These are phyloP conservation scores for Macrotis lagotis DNA, from an alignment of 2,113 vertebrate genomes.

Conservation along the genomic window DNA sequence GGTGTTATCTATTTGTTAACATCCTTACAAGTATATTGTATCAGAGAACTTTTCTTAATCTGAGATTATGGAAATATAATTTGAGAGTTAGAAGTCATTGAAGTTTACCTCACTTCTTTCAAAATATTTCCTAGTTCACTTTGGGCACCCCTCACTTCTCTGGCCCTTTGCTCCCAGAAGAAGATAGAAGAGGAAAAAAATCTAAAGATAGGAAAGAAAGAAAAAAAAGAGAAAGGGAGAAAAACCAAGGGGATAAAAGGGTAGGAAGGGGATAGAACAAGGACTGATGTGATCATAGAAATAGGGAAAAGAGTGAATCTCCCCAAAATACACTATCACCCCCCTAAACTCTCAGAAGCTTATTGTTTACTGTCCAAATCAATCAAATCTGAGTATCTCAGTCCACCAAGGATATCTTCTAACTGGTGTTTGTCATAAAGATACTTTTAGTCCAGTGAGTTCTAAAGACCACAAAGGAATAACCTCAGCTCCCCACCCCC, in stretches of 20 bases:
- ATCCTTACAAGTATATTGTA: background rate
- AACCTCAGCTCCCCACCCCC: background rate
- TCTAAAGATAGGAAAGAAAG: background rate
- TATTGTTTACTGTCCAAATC: background rate
- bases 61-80: background rate
- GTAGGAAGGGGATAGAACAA: background rate
- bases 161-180: background rate
- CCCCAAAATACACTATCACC: background rate
- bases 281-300: background rate
- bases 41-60: background rate
- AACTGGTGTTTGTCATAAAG: background rate
- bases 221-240: background rate
- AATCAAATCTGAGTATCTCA: background rate
- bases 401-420: background rate
- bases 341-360: background rate
- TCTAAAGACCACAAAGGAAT: background rate
- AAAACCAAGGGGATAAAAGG: background rate
- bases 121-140: background rate
- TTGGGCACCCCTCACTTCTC: background rate
- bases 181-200: background rate
- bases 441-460: background rate
- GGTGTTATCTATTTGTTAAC: background rate
- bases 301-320: background rate
- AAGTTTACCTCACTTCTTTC: background rate
- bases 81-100: background rate